These are phyloP conservation scores for Gobio occitaniae DNA, from an alignment of 2,797 vertebrate species.

Conservation along the genomic window DNA sequence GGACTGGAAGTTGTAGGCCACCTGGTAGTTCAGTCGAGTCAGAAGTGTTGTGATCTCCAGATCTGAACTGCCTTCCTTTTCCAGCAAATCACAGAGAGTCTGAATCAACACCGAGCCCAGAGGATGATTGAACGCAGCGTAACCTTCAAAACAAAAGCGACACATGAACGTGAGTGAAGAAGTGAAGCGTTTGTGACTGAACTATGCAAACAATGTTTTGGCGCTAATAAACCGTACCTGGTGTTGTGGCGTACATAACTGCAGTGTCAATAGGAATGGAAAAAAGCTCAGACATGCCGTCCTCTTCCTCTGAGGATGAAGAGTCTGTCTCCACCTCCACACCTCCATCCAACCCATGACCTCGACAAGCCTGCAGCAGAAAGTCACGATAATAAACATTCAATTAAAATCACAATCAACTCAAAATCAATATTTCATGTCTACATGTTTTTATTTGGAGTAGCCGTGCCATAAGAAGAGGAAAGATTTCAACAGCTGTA, in stretches of 20 bases:
- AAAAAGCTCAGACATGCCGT: slow-evolving; percentile 63
- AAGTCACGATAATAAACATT: slow-evolving; percentile 4
- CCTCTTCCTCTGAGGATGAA: not conserved
- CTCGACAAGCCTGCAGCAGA: slow-evolving; percentile 77
- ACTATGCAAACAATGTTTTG: not conserved
- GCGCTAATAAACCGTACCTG: slow-evolving; percentile 67
- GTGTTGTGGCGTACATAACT: slow-evolving; percentile 79
- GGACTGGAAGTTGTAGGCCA: slow-evolving; percentile 77
- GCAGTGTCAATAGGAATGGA: slow-evolving; percentile 74
- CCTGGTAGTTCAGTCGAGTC: slow-evolving; percentile 75
- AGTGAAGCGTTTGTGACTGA: not conserved
- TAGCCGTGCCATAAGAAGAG: not conserved
- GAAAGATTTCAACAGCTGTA: too few species aligned
- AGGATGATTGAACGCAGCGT: slow-evolving; percentile 71
- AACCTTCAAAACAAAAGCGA: slow-evolving; percentile 68
- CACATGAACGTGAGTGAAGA: not conserved
- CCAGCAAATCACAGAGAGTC: slow-evolving; percentile 74
- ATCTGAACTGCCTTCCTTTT: slow-evolving; percentile 67
- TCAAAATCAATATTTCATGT: not conserved
- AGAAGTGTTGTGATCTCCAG: slow-evolving; percentile 78
- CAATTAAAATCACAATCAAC: not conserved
- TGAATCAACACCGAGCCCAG: slow-evolving; percentile 79
- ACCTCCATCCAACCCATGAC: slow-evolving; percentile 66
- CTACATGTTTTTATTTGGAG: not conserved
- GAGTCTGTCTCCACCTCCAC: slow-evolving; percentile 62